Percentiles rank a stretch among this genome's conserved stretches.
Evolutionary conservation across 1,140 invertebrate genomes (phyloP).

Genomic region (Anthonomus grandis): DNA sequence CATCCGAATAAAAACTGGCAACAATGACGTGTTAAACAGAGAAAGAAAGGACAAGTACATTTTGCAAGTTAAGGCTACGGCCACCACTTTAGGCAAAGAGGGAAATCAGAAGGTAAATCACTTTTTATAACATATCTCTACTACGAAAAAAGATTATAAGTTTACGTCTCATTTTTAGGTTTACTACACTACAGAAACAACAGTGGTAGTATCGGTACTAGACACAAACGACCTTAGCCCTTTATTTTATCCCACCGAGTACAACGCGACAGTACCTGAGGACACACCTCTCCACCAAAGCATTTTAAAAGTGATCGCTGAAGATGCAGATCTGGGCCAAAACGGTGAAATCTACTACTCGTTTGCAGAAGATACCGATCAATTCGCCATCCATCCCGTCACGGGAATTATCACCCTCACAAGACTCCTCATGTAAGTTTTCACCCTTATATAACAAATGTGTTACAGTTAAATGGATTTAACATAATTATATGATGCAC

Average conservation of each 20-base stretch:
- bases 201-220: constrained; percentile 74
- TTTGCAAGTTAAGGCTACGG: constrained; percentile 75
- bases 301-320: constrained; percentile 75
- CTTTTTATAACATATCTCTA: neutral
- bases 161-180: constrained; percentile 23
- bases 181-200: constrained; percentile 66
- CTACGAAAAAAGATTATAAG: neutral
- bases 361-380: constrained; percentile 75
- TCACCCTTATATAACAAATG: neutral
- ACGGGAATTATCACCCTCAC: constrained; percentile 84
- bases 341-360: constrained; percentile 97
- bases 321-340: constrained; percentile 89
- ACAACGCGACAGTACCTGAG: constrained; percentile 84
- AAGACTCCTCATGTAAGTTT: constrained; percentile 64
- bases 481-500: too few relatives aligned
- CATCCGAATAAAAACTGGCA: constrained; percentile 80
- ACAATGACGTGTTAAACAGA: constrained; percentile 82
- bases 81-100: constrained; percentile 56
- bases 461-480: neutral
- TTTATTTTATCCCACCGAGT: constrained; percentile 82
- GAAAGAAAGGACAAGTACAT: constrained; percentile 83
- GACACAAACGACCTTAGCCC: constrained; percentile 93
- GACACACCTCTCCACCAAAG: constrained; percentile 81
- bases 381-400: constrained; percentile 90
- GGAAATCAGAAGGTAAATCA: constrained; percentile 53